These are phyloP conservation scores for Python bivittatus DNA, from an alignment of 2,113 vertebrate genomes.

Conservation along the genomic window DNA sequence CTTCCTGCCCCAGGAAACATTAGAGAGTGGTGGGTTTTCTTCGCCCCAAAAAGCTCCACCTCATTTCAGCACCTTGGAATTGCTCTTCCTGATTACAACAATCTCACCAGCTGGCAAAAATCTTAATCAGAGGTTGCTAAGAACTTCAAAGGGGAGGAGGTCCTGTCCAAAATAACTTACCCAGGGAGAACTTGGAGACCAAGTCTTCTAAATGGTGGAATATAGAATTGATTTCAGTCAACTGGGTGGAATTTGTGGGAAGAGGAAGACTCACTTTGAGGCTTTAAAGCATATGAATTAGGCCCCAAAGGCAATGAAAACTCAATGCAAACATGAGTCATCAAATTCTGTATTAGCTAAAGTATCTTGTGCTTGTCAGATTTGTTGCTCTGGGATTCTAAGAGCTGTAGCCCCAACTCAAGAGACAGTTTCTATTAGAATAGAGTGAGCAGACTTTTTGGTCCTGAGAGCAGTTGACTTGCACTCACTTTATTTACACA, in stretches of 20 bases:
- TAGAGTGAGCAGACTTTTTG: not conserved
- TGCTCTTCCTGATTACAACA: not conserved
- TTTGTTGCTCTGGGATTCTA: not conserved
- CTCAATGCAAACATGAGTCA: not conserved
- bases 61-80: not conserved
- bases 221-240: not conserved
- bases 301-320: not conserved
- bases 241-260: not conserved
- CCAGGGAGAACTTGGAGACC: not conserved
- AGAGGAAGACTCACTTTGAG: not conserved
- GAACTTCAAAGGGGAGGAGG: not conserved
- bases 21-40: not conserved
- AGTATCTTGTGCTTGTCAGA: not conserved
- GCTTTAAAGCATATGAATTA: not conserved
- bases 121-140: not conserved
- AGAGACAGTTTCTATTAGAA: not conserved
- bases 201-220: not conserved
- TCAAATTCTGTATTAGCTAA: not conserved
- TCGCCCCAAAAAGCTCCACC: not conserved
- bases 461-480: not conserved
- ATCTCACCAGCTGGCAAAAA: not conserved
- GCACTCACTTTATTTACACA: not conserved
- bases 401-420: not conserved
- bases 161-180: not conserved
- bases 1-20: not conserved